phyloP scores from a whole-genome alignment of 2,888 invertebrate species.

The Hedya salicella region DNA sequence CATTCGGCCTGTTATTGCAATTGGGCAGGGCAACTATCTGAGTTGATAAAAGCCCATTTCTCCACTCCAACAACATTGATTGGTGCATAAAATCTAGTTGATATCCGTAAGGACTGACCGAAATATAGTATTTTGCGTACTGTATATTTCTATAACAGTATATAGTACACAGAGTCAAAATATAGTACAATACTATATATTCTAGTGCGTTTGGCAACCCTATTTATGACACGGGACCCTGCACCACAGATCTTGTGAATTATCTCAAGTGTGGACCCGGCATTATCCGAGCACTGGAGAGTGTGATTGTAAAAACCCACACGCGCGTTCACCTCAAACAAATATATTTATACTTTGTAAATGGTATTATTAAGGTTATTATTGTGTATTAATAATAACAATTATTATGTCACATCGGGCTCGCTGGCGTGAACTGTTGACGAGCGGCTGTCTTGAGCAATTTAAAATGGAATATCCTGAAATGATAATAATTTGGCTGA shows the following conservation, averaged over 20 bases:
- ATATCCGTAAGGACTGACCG: too few species aligned
- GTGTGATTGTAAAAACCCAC: constrained; percentile 18
- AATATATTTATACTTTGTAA: constrained; percentile 25
- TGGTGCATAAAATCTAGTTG: too few species aligned
- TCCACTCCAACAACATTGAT: too few species aligned
- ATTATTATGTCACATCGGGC: constrained; percentile 28
- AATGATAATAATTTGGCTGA: not conserved
- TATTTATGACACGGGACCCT: too few species aligned
- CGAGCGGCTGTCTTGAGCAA: not conserved
- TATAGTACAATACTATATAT: too few species aligned
- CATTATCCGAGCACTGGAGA: not conserved
- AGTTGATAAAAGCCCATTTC: too few species aligned
- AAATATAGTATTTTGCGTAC: too few species aligned
- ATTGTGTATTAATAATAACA: constrained; percentile 32
- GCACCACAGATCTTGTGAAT: not conserved
- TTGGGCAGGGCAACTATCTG: too few species aligned
- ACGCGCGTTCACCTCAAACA: constrained; percentile 27
- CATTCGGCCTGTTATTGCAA: too few species aligned
- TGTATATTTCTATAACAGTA: too few species aligned
- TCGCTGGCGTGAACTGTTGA: constrained; percentile 7
- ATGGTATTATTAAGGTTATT: constrained; percentile 20
- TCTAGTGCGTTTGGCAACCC: too few species aligned
- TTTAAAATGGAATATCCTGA: not conserved
- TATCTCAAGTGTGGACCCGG: not conserved
- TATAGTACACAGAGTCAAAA: too few species aligned